Base-by-base conservation (phyloP, 2,888 invertebrate species). In the Diplazon laetatorius region DNA sequence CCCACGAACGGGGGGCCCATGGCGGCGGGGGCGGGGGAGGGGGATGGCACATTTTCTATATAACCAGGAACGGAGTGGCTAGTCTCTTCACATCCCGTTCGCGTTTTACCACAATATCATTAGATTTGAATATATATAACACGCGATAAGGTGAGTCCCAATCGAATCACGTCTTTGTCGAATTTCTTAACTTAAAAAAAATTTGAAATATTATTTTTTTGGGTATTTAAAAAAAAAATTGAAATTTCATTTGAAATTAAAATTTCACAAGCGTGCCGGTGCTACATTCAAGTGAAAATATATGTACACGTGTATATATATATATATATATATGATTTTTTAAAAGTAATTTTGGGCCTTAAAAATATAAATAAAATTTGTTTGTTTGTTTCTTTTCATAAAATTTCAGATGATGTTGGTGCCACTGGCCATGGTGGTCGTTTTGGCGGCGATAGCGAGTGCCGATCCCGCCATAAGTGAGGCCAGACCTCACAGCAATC, bases 321-420 rank as follows among this genome's bases (percentile, higher is more conserved):
- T 63, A 1, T 18, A 35, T 39, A 20, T 12, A 42, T 2, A 2
- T 10, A 12, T 42, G 2, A 1, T 3, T 35, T 48, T 37, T 20
- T 10, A 12, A 25, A 48, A 8, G 18, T 16, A 22, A 16, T 37
- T 59, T 10, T 59, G n/a, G n/a, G n/a, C 30, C 2, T 30, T 6
- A 6, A 30, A 6, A 30, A 5, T 50, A 22, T 70, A 18, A 9
- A 10, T 52, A 5, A 3, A 9, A 9, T 25, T 10, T 30, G 1
- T 2, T 0, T 20, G 37, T 6, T 52, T 22, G 20, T 52, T n/a
- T 39, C n/a, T 3, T n/a, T 55, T 55, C 1, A 6, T 25, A 2
- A 52, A 30, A 14, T 91, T 92, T 55, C 92, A 95, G 95, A 96
- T 96, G 96, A 95, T 94, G 92, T 90, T 94, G 92, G 93, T 94